Conservation (phyloP, 2,888 invertebrate genomes). For the Aspidiotus rigidus region DNA sequence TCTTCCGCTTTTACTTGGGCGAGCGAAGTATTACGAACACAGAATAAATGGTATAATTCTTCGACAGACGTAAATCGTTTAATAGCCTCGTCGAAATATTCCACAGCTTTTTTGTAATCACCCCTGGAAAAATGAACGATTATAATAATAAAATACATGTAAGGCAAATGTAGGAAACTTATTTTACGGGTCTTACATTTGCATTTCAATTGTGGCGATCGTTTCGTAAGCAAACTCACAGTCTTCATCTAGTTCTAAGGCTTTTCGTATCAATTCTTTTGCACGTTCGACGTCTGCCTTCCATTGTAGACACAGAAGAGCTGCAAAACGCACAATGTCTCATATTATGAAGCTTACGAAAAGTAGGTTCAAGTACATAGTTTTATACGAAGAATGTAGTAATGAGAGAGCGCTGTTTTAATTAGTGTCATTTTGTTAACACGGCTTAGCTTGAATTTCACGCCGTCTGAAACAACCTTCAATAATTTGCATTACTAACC, state of each 20-base stretch:
- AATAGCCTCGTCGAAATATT: conserved; percentile 80
- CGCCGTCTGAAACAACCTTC: not conserved
- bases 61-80: conserved; percentile 41
- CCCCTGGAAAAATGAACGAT: conserved; percentile 50
- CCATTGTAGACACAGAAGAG: conserved; percentile 66
- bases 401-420: no score
- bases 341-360: no score
- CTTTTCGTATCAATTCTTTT: conserved; percentile 65
- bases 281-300: conserved; percentile 72
- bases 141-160: not conserved
- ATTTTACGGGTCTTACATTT: conserved; percentile 52
- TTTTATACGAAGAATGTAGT: not conserved
- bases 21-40: conserved; percentile 14
- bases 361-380: no score
- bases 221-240: conserved; percentile 94
- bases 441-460: no score
- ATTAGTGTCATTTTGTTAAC: no score
- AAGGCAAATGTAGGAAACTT: conserved; percentile 42
- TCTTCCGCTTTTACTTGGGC: conserved; percentile 24
- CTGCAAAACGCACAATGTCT: conserved; percentile 42
- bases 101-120: conserved; percentile 69
- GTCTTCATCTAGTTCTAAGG: conserved; percentile 77
- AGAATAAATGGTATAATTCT: conserved; percentile 24
- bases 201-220: conserved; percentile 87
- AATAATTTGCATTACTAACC: conserved; percentile 45